Evolutionary conservation across 1,140 invertebrate genomes (phyloP), one percentile per base, ranked within the genome.

Genomic region (Zaprionus ghesquierei): DNA sequence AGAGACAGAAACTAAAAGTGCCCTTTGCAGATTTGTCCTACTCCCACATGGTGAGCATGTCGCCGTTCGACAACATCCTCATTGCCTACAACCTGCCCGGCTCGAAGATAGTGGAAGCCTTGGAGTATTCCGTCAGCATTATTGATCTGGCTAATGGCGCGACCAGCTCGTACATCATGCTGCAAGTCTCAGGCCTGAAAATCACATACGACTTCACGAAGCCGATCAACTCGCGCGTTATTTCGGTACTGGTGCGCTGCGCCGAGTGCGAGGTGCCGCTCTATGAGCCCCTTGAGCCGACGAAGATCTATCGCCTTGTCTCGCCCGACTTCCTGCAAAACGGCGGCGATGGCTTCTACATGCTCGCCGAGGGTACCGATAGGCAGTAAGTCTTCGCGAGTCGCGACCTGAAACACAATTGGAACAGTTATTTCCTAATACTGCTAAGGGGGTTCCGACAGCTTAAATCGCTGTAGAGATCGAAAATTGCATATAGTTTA

Each of bases 31-130:
- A 93, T 55, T 93, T 97, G 8, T 95, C 95, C 9, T 94, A 94
- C 25, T 94, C 94, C 41, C 95, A 95, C 62, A 78, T 96, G 1
- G 80, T 95, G 2, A 94, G 94, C 64, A 93, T 94, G 12, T 92
- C 94, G 18, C 96, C 96, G 1, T 97, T 97, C 69, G 94, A 94
- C 75, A 96, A 96, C 85, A 94, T 92, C 10, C 92, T 96, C 29
- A 94, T 95, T 65, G 92, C 95, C 1, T 93, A 95, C 38, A 94
- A 95, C 65, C 73, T 96, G 31, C 92, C 92, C 4, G 96, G 96
- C 0, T 81, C 92, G 31, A 92, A 95, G 61, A 79, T 97, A 4
- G 76, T 93, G 61, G 91, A 94, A 65, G 94, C 94, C 27, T 92
- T 96, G 18, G 95, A 96, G 81, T 94, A 94, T 76, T 93, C 93